Evolutionary conservation across 2,888 invertebrate species (phyloP), one percentile per base, ranked within the genome.

Genomic region (Arge pagana): DNA sequence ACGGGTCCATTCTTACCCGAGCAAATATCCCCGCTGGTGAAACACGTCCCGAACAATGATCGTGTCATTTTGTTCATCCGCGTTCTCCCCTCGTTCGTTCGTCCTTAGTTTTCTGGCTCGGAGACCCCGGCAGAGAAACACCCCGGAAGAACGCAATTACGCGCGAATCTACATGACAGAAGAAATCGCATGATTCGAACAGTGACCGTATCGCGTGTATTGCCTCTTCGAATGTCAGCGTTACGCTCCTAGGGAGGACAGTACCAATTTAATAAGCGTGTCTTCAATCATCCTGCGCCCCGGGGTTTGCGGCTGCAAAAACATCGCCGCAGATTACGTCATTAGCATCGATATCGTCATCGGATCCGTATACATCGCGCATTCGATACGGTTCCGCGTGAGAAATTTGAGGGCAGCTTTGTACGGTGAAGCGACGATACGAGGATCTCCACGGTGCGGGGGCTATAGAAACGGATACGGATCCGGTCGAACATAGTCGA

Each of bases 81-180:
- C 33, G 33, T 23, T 26, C 28, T 10, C 28, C 28, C 28, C n/a
- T n/a, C n/a, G n/a, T n/a, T 26, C 28, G 28, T 8, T 26, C 28
- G 28, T 26, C 28, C 10, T 26, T 26, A n/a, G 2, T n/a, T n/a
- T 2, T n/a, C 30, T 4, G 33, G 11, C 45, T n/a, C n/a, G n/a
- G n/a, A n/a, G n/a, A n/a, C n/a, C n/a, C n/a, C n/a, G n/a, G n/a
- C n/a, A n/a, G n/a, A n/a, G n/a, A n/a, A n/a, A n/a, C n/a, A n/a
- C n/a, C 53, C 26, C 23, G 33, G 45, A 48, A 53, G 58, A 58
- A 56, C 58, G 43, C 66, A 68, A 71, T 71, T 68, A 68, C 58
- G 50, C 49, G 48, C 39, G 59, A 58, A 72, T 73, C 69, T 68
- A 62, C 70, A 69, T 70, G 65, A 71, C 63, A 67, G 60, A 65